Conservation (phyloP, 2,797 vertebrate species). For the Notolepis coatsorum region DNA sequence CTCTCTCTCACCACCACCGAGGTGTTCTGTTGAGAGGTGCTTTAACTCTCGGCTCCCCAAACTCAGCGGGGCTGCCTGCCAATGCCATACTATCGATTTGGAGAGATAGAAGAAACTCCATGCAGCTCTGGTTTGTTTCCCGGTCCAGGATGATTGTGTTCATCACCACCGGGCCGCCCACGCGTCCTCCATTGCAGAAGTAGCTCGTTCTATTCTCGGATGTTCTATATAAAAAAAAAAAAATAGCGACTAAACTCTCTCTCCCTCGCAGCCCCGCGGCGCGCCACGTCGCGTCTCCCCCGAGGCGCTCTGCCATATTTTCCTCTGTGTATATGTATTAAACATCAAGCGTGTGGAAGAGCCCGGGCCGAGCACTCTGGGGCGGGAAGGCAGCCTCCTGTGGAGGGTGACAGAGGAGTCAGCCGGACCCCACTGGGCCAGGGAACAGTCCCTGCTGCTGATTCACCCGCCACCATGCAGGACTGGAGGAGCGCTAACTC, state of each 20-base stretch:
- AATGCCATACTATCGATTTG: slow-evolving; percentile 39
- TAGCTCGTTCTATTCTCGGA: slow-evolving; percentile 48
- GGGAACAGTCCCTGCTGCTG: slow-evolving; percentile 70
- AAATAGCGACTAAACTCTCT: slow-evolving; percentile 31
- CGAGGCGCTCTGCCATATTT: slow-evolving; percentile 53
- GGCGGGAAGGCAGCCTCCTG: slow-evolving; percentile 67
- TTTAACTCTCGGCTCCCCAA: slow-evolving; percentile 35
- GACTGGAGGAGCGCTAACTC: slow-evolving; percentile 54
- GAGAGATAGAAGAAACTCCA: slow-evolving; percentile 27
- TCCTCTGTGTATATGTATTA: slow-evolving; percentile 67
- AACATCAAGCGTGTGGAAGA: slow-evolving; percentile 66
- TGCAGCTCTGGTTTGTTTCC: slow-evolving; percentile 42
- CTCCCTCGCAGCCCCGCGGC: slow-evolving; percentile 40
- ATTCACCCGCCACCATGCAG: slow-evolving; percentile 73
- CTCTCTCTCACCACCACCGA: too few relatives aligned
- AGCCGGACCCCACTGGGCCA: slow-evolving; percentile 69
- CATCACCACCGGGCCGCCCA: slow-evolving; percentile 43
- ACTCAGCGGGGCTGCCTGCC: too few relatives aligned
- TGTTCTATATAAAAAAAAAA: slow-evolving; percentile 63
- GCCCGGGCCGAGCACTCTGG: slow-evolving; percentile 56
- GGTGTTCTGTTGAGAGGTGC: slow-evolving; percentile 43
- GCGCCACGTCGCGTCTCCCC: slow-evolving; percentile 47
- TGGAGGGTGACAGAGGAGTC: slow-evolving; percentile 73
- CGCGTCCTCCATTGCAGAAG: slow-evolving; percentile 30
- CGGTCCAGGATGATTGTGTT: slow-evolving; percentile 52